phyloP scores from a whole-genome alignment of 2,888 invertebrate genomes.

The Copidosoma aretas region DNA sequence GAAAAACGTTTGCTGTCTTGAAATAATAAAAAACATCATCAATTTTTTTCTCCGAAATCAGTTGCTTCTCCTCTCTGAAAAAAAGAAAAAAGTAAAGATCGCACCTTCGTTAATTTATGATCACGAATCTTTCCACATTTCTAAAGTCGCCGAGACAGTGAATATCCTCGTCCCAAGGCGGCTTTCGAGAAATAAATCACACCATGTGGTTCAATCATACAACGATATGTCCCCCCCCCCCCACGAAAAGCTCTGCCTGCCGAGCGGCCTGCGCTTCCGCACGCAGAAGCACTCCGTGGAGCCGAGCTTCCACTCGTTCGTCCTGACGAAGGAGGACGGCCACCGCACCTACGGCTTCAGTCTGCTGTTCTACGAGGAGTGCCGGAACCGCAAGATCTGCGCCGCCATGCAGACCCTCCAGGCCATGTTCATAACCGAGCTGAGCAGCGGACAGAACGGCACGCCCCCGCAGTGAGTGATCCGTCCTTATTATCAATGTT shows the following conservation, averaged over 20 bases:
- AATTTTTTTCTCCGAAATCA: too few relatives aligned
- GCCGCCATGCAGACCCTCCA: conserved; percentile 95
- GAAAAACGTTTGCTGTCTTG: too few relatives aligned
- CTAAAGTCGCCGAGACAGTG: too few relatives aligned
- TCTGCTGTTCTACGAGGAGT: conserved; percentile 95
- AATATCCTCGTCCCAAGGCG: too few relatives aligned
- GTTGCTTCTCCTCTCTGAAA: too few relatives aligned
- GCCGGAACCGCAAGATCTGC: conserved; percentile 89
- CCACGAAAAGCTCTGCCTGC: conserved; percentile 82
- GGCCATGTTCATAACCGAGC: conserved; percentile 89
- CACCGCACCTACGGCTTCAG: conserved; percentile 93
- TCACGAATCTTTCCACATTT: too few relatives aligned
- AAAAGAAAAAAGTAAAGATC: too few relatives aligned
- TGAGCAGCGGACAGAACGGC: conserved; percentile 77
- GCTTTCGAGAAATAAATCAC: too few relatives aligned
- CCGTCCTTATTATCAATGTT: conserved; percentile 8
- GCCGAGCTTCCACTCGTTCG: conserved; percentile 93
- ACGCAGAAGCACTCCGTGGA: conserved; percentile 89
- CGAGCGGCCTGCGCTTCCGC: conserved; percentile 91
- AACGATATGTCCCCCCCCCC: conserved; percentile 49
- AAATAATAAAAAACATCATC: too few relatives aligned
- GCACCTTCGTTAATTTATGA: too few relatives aligned
- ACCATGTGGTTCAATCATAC: too few relatives aligned
- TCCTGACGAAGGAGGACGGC: conserved; percentile 97
- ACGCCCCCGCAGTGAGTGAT: conserved; percentile 58